phyloP scores from a whole-genome alignment of 2,888 invertebrate species.

The Choristoneura rosaceana region DNA sequence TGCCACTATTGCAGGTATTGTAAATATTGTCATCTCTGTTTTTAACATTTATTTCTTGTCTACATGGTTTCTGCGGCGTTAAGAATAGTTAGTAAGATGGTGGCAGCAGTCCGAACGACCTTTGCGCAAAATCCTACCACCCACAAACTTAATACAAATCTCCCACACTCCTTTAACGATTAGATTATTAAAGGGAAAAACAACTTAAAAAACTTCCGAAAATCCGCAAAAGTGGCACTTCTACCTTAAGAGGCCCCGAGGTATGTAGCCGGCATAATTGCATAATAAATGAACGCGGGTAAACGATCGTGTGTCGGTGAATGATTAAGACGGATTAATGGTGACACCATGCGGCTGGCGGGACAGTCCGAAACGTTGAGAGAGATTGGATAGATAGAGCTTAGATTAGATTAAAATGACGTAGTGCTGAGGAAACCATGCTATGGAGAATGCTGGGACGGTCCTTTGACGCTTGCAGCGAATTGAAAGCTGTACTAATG shows the following conservation, averaged over 20 bases:
- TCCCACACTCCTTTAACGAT: too few species aligned
- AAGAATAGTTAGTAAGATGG: too few species aligned
- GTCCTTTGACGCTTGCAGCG: background rate
- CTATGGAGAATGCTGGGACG: constrained; percentile 12
- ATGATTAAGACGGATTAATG: constrained; percentile 74
- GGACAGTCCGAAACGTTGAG: background rate
- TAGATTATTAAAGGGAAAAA: too few species aligned
- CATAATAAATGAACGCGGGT: constrained; percentile 62
- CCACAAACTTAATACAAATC: too few species aligned
- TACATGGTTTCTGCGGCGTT: too few species aligned
- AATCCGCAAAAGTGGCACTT: constrained; percentile 21
- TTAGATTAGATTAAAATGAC: constrained; percentile 1
- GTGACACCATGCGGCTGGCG: constrained; percentile 48
- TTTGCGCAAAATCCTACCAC: too few species aligned
- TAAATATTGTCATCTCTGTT: too few species aligned
- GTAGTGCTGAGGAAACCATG: constrained; percentile 49
- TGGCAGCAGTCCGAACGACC: too few species aligned
- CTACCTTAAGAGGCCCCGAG: constrained; percentile 30
- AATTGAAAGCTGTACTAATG: background rate
- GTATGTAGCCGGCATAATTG: constrained; percentile 53
- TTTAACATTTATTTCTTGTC: too few species aligned
- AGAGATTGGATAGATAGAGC: constrained; percentile 1
- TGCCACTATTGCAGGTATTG: too few species aligned
- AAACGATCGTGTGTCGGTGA: constrained; percentile 59
- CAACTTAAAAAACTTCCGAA: constrained; percentile 4